A percentile compares a stretch with the other conserved stretches of the same genome.
Evolutionary conservation across 2,797 vertebrate genomes (phyloP).

Genomic region (Poecile montanus): DNA sequence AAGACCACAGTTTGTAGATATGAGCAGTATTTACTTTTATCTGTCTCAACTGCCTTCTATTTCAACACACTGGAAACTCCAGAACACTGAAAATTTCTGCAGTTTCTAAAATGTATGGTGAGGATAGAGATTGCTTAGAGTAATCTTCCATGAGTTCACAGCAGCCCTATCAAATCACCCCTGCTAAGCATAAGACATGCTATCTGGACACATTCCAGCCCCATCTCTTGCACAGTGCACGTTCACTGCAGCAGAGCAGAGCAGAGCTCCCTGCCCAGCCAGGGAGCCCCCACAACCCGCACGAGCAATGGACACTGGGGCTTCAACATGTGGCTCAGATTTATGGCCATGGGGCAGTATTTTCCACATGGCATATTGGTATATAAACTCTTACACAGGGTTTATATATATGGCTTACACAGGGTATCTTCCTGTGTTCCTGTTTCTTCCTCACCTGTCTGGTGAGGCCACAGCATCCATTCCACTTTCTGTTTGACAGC

Average conservation of each 20-base stretch:
- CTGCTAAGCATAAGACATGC: background rate
- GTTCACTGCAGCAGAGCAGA: background rate
- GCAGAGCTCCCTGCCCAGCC: background rate
- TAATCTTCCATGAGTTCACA: background rate
- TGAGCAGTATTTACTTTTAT: background rate
- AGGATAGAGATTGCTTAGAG: background rate
- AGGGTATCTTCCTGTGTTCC: too few relatives aligned
- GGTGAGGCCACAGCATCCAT: background rate
- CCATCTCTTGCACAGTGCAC: background rate
- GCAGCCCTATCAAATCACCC: background rate
- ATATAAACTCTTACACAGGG: background rate
- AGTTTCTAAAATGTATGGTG: background rate
- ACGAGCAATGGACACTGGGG: rapidly evolving
- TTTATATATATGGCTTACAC: background rate
- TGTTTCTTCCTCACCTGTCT: background rate
- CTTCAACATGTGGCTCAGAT: rapidly evolving
- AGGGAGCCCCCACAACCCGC: rapidly evolving
- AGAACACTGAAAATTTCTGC: background rate
- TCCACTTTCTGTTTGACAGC: background rate
- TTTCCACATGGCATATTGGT: background rate
- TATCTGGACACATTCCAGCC: background rate
- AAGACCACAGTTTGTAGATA: background rate
- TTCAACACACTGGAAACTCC: background rate
- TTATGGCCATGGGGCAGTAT: background rate
- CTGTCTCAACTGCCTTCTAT: background rate